These are phyloP conservation scores for Cyphomyrus discorhynchus DNA, from an alignment of 2,113 vertebrate species.

Conservation along the genomic window DNA sequence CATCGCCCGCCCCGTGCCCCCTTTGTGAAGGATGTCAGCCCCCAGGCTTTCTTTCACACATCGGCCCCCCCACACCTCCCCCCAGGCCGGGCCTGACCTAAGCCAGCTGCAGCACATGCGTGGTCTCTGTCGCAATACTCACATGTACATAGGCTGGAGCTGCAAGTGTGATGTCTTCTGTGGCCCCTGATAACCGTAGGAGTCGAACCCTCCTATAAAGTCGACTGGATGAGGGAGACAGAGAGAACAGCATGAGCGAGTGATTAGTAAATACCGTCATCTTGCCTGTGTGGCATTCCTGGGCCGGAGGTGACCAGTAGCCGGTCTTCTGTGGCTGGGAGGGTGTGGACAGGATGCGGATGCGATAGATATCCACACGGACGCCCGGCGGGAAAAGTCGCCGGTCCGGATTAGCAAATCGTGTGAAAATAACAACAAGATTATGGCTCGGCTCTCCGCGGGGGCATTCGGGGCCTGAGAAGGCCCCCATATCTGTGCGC, in stretches of 20 bases:
- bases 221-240: constrained; percentile 73
- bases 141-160: constrained; percentile 99
- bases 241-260: not conserved
- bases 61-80: not conserved
- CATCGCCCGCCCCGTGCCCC: constrained; percentile 27
- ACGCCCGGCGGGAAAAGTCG: not conserved
- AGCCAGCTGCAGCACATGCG: not conserved
- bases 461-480: constrained; percentile 3
- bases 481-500: constrained; percentile 13
- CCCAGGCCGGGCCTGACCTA: not conserved
- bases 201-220: constrained; percentile 99
- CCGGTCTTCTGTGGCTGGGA: not conserved
- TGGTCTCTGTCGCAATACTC: constrained; percentile 53
- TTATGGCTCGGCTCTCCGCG: constrained; percentile 21
- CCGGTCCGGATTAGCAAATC: constrained; percentile 27
- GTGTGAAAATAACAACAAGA: constrained; percentile 33
- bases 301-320: constrained; percentile 13
- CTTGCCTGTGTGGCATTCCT: constrained; percentile 17
- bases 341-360: not conserved
- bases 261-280: not conserved
- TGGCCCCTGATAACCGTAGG: constrained; percentile 97
- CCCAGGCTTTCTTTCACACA: constrained; percentile 14
- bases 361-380: not conserved
- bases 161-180: constrained; percentile 99
- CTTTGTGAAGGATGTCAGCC: constrained; percentile 22